Evolutionary conservation across 2,888 invertebrate species (phyloP).

Genomic region (Morpho achilles): DNA sequence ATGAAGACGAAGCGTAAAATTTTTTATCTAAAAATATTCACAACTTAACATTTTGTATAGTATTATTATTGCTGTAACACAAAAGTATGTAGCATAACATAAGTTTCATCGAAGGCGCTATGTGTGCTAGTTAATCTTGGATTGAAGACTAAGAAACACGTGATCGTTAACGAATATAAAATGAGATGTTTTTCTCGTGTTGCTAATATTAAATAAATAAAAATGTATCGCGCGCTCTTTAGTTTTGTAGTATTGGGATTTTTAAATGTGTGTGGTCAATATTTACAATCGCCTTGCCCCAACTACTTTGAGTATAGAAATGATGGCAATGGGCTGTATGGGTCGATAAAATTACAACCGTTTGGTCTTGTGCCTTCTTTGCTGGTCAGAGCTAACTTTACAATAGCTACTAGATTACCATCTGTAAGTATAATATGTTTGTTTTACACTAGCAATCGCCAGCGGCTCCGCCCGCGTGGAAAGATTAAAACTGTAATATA

Average conservation of each 20-base stretch:
- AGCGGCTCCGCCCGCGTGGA: too few relatives aligned
- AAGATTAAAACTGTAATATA: too few relatives aligned
- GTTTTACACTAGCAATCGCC: background rate
- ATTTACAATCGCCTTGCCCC: conserved; percentile 53
- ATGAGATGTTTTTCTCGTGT: conserved; percentile 17
- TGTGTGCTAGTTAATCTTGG: conserved; percentile 37
- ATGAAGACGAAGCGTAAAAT: too few relatives aligned
- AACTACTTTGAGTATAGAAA: conserved; percentile 48
- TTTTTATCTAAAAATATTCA: too few relatives aligned
- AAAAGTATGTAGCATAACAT: too few relatives aligned
- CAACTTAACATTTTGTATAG: too few relatives aligned
- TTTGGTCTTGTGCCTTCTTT: conserved; percentile 40
- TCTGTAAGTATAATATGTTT: conserved; percentile 19
- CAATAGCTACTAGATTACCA: conserved; percentile 40
- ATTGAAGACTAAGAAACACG: conserved; percentile 37
- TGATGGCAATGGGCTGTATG: conserved; percentile 45
- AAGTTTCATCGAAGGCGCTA: conserved; percentile 7
- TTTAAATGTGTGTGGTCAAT: conserved; percentile 40
- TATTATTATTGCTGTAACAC: too few relatives aligned
- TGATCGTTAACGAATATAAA: conserved; percentile 15
- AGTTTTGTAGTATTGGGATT: conserved; percentile 38
- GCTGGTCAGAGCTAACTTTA: conserved; percentile 46
- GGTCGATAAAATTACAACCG: conserved; percentile 43
- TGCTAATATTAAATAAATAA: conserved; percentile 11
- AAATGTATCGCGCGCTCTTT: conserved; percentile 33